Evolutionary conservation across 2,113 vertebrate genomes (phyloP).

Genomic region (Nanorana parkeri): DNA sequence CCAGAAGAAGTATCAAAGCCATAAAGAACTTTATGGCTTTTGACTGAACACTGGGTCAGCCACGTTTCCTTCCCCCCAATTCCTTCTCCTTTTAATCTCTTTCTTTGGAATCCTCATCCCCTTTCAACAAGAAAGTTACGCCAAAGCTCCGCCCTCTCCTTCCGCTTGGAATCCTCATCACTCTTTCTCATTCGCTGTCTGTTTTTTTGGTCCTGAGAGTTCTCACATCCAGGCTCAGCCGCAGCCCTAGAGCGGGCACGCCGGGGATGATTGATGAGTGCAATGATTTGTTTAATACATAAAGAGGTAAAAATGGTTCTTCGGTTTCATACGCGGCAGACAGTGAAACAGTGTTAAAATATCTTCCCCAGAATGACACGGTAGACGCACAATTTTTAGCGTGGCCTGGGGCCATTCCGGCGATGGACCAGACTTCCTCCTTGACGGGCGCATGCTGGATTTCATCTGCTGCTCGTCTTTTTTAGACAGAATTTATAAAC

Average conservation of each 20-base stretch:
- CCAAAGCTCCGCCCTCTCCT: background rate
- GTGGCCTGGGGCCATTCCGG: slow-evolving; percentile 13
- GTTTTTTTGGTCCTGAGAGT: slow-evolving; percentile 16
- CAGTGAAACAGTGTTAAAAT: slow-evolving; percentile 41
- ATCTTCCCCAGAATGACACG: slow-evolving; percentile 17
- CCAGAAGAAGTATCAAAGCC: no score
- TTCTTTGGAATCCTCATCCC: no score
- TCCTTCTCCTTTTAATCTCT: no score
- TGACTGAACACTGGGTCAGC: no score
- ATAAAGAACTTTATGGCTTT: no score
- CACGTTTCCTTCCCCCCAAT: no score
- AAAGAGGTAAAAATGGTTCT: slow-evolving; percentile 35
- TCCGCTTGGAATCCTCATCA: slow-evolving; percentile 3
- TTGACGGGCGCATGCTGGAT: slow-evolving; percentile 6
- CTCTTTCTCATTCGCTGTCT: slow-evolving; percentile 3
- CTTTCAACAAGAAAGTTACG: no score
- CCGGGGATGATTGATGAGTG: slow-evolving; percentile 33
- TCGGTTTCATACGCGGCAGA: slow-evolving; percentile 40
- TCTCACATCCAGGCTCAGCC: background rate
- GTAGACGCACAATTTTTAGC: slow-evolving; percentile 26
- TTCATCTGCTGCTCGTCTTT: slow-evolving; percentile 24
- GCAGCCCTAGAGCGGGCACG: slow-evolving; percentile 1
- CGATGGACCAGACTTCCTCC: slow-evolving; percentile 11
- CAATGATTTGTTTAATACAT: slow-evolving; percentile 41
- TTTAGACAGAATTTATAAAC: slow-evolving; percentile 45